These are phyloP conservation scores for Scarus forsteni DNA, from an alignment of 2,797 vertebrate species.

Conservation along the genomic window DNA sequence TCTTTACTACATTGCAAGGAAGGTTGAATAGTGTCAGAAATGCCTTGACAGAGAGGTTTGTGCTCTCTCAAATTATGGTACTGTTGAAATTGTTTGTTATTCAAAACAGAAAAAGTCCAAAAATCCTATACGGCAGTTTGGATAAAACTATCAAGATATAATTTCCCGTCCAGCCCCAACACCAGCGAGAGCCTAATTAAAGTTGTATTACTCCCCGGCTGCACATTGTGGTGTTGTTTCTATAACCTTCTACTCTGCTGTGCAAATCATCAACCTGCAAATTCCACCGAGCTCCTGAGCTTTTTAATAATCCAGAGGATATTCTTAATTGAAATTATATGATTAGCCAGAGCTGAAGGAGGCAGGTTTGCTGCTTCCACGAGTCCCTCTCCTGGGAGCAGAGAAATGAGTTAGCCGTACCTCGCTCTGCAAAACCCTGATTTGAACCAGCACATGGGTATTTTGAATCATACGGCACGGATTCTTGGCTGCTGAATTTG, in stretches of 20 bases:
- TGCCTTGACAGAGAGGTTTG: too few relatives aligned
- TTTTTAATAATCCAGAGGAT: constrained; percentile 53
- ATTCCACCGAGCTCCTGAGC: constrained; percentile 40
- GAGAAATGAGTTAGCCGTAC: constrained; percentile 41
- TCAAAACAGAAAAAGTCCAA: too few relatives aligned
- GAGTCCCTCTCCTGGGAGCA: constrained; percentile 28
- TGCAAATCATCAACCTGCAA: constrained; percentile 35
- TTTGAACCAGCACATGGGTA: constrained; percentile 32
- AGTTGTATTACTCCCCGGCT: constrained; percentile 34
- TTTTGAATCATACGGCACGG: constrained; percentile 30
- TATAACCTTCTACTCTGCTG: constrained; percentile 37
- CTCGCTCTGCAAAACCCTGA: constrained; percentile 33
- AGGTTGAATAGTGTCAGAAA: too few relatives aligned
- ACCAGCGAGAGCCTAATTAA: constrained; percentile 58
- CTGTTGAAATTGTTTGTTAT: too few relatives aligned
- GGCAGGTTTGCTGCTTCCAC: constrained; percentile 35
- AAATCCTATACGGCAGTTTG: too few relatives aligned
- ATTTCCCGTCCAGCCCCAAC: background rate
- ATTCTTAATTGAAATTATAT: constrained; percentile 69
- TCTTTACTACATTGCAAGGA: too few relatives aligned
- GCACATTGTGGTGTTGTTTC: constrained; percentile 37
- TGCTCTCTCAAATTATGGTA: too few relatives aligned
- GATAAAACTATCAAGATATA: too few relatives aligned
- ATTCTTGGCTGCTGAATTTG: constrained; percentile 31
- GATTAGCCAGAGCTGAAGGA: constrained; percentile 54